Conservation (phyloP, 1,140 invertebrate species). For the Neodiprion fabricii region DNA sequence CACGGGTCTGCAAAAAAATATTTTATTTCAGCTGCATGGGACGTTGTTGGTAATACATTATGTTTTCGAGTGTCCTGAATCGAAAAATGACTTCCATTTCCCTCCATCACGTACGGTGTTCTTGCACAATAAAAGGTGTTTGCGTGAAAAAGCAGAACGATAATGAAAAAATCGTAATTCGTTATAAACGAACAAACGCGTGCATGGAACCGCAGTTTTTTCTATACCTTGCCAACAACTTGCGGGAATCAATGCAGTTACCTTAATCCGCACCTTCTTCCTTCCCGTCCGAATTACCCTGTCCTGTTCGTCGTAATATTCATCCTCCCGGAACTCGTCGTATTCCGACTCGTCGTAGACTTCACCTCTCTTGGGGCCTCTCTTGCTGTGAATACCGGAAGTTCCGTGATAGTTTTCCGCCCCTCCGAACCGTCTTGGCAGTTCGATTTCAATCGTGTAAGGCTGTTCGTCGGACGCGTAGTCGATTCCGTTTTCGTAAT, state of each 20-base stretch:
- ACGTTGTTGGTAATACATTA: too few relatives aligned
- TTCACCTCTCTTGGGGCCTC: slow-evolving; percentile 19
- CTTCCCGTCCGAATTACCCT: slow-evolving; percentile 24
- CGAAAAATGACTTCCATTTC: too few relatives aligned
- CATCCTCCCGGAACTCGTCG: slow-evolving; percentile 32
- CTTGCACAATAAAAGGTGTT: too few relatives aligned
- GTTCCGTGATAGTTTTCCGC: background rate
- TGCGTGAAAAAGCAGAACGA: too few relatives aligned
- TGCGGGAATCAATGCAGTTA: slow-evolving; percentile 14
- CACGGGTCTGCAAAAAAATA: background rate
- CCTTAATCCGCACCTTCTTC: slow-evolving; percentile 33
- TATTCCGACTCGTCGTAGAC: slow-evolving; percentile 14
- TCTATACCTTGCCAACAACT: background rate
- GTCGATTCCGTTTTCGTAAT: slow-evolving; percentile 14
- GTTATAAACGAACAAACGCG: background rate
- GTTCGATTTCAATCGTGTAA: slow-evolving; percentile 43
- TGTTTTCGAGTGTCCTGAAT: too few relatives aligned
- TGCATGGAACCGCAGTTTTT: background rate
- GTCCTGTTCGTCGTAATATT: slow-evolving; percentile 25
- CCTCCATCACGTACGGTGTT: too few relatives aligned
- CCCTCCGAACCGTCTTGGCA: slow-evolving; percentile 29
- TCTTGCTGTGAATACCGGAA: slow-evolving; percentile 14
- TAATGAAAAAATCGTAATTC: too few relatives aligned
- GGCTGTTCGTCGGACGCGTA: slow-evolving; percentile 29
- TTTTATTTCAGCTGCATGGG: background rate